phyloP scores from a whole-genome alignment of 2,113 vertebrate genomes.

The zebrafish (Danio rerio) region DNA sequence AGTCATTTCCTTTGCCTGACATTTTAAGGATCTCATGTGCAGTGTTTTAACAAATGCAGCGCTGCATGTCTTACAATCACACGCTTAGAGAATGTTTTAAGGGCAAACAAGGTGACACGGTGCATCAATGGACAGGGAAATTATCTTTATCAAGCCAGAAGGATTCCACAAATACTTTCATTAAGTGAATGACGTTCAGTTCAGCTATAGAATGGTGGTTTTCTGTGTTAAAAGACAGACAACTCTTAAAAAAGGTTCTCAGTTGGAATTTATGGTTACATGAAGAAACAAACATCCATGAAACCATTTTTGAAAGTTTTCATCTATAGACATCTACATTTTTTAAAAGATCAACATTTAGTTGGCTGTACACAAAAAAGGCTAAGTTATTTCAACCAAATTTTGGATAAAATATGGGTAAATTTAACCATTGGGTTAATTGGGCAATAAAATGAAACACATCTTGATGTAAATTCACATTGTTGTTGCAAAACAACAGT shows the following conservation, averaged over 20 bases:
- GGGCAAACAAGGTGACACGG: background rate
- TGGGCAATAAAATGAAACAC: no score
- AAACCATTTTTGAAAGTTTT: background rate
- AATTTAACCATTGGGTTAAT: no score
- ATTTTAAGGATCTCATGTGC: background rate
- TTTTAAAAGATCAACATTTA: no score
- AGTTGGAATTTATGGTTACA: background rate
- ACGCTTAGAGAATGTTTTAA: background rate
- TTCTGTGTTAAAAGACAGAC: no score
- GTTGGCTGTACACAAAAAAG: no score
- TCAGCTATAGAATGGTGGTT: background rate
- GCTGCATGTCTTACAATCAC: background rate
- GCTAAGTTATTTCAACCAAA: no score
- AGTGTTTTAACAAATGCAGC: background rate
- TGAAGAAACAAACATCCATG: background rate
- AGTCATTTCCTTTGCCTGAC: slow-evolving; percentile 46
- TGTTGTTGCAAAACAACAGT: no score
- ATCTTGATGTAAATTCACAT: no score
- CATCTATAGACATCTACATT: no score
- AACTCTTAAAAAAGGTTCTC: background rate
- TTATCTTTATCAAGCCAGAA: background rate
- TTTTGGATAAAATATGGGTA: no score
- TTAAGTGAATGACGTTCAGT: background rate
- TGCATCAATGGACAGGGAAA: background rate
- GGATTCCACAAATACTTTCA: background rate